Percentiles rank a stretch among this genome's conserved stretches.
Conservation (phyloP, 2,113 vertebrate genomes). For the Corythaeola cristata region DNA sequence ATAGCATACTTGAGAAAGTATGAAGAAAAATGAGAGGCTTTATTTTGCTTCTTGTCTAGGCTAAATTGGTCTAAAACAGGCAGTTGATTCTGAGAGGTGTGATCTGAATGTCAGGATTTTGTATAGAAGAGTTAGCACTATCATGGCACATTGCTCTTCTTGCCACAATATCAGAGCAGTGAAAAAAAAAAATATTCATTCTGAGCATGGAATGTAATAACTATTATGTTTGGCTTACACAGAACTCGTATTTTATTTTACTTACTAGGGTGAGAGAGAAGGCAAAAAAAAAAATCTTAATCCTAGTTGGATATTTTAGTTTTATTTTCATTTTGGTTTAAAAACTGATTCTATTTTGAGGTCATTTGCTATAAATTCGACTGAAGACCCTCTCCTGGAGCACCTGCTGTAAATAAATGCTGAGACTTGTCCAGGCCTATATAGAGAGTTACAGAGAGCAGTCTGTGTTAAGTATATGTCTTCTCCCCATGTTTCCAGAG, state of each 20-base stretch:
- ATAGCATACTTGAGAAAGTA: background rate
- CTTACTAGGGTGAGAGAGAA: background rate
- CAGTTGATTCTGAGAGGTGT: background rate
- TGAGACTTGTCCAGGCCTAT: background rate
- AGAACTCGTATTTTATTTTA: background rate
- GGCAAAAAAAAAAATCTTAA: background rate
- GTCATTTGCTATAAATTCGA: background rate
- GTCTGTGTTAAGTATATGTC: background rate
- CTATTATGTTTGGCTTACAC: background rate
- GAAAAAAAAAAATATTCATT: background rate
- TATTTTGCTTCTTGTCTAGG: background rate
- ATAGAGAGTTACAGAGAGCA: background rate
- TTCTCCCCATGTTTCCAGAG: background rate
- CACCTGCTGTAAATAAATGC: background rate
- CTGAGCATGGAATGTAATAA: background rate
- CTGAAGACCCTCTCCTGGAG: background rate
- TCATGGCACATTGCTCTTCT: background rate
- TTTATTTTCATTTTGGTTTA: background rate
- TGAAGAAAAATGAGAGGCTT: background rate
- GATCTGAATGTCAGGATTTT: background rate
- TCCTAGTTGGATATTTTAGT: background rate
- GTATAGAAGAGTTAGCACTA: background rate
- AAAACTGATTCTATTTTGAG: background rate
- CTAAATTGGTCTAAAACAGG: background rate
- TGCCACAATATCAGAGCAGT: background rate